Base-by-base conservation (phyloP, 2,888 invertebrate species). In the Cheilosia scutellata region DNA sequence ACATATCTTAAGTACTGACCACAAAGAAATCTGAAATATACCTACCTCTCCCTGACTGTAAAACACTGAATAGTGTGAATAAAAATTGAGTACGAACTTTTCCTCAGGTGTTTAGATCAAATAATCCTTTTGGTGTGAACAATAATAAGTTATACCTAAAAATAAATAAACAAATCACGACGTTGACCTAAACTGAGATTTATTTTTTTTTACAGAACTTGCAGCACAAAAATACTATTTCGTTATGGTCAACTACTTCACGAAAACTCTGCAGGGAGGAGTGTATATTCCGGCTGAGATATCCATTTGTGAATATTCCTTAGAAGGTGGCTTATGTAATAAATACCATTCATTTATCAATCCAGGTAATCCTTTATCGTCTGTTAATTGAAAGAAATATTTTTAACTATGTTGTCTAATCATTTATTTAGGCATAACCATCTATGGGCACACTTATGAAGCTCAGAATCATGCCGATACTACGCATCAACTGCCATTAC, bases 251-350 rank as follows among this genome's bases (percentile, higher is more conserved):
- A 92, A 92, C 27, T 92, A 90, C 66, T 92, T 92, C 57, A 88
- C 89, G 0, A 91, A 90, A 80, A 89, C 89, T 0, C 42, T 87
- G 0, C 87, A 88, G 3, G 88, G 83, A 1, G 89, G 88, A 0
- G 78, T 90, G 1, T 94, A 93, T 88, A 90, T 92, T 16, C 94
- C 94, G 0, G 94, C 94, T 0, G 94, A 94, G 89, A 91, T 94
- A 51, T 93, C 93, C 0, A 84, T 94, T 0, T 91, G 91, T 13
- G 90, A 93, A 87, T 94, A 93, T 88, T 93, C 93, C 0, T 83
- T 94, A 0, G 88, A 91, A 53, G 87, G 92, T 2, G 94, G 94
- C 0, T 89, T 93, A 0, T 88, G 89, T 49, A 92, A 93, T 53
- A 89, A 88, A 0, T 92, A 90, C 42, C 91, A 91, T 77, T 88